Conservation (phyloP, 2,113 vertebrate genomes). For the Petromus typicus region DNA sequence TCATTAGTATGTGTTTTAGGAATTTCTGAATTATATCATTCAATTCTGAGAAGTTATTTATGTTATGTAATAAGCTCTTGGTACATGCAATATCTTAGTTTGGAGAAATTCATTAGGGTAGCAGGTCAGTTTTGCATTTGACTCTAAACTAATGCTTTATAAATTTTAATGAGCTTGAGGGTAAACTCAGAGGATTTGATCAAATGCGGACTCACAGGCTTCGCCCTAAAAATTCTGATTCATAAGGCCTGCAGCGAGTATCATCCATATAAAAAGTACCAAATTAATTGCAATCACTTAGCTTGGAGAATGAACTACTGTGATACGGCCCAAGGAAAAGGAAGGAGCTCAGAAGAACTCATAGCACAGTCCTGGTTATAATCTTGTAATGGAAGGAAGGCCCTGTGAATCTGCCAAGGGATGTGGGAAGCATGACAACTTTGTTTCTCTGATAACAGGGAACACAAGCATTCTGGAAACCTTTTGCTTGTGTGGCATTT, state of each 20-base stretch:
- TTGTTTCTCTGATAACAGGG: constrained; percentile 22
- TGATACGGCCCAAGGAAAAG: constrained; percentile 27
- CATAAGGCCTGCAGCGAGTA: not conserved
- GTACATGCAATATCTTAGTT: not conserved
- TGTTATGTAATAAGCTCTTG: not conserved
- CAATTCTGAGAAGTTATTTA: constrained; percentile 19
- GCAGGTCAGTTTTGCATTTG: constrained; percentile 11
- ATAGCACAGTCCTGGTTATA: constrained; percentile 13
- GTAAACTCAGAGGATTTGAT: not conserved
- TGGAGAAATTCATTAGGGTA: constrained; percentile 1
- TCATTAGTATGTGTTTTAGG: constrained; percentile 22
- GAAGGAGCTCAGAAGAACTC: not conserved
- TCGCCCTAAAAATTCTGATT: constrained; percentile 43
- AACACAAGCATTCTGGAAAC: not conserved
- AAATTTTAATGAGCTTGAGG: constrained; percentile 14
- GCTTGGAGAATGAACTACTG: not conserved
- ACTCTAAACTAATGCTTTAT: not conserved
- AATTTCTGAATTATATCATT: constrained; percentile 39
- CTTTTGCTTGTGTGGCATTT: constrained; percentile 27
- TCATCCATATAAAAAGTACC: constrained; percentile 34
- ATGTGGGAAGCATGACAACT: not conserved
- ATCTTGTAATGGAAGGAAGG: not conserved
- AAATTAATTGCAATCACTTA: not conserved
- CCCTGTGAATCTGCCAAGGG: not conserved
- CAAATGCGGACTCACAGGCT: not conserved